Evolutionary conservation across 1,140 invertebrate genomes (phyloP).

Genomic region (Drosophila kikkawai): DNA sequence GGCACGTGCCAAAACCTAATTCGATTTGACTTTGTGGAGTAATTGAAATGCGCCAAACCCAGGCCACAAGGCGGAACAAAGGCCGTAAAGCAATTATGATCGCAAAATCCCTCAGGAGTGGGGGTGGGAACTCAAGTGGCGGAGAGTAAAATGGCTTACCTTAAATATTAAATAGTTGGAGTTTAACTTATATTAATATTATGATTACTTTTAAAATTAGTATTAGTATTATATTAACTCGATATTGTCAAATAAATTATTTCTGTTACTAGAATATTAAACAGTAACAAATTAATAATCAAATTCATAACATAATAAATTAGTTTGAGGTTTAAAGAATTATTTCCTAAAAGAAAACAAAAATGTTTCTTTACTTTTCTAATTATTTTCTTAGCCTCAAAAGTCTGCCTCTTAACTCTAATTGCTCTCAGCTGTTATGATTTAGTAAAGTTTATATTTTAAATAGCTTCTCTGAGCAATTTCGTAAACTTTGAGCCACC

Average conservation of each 20-base stretch:
- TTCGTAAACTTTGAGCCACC: slow-evolving; percentile 31
- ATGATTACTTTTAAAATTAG: too few relatives aligned
- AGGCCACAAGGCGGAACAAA: slow-evolving; percentile 57
- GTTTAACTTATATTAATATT: neutral
- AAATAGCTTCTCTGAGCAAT: neutral
- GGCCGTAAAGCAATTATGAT: slow-evolving; percentile 77
- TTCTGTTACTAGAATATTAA: neutral
- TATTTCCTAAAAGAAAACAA: neutral
- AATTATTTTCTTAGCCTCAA: neutral
- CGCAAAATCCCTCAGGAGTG: slow-evolving; percentile 16
- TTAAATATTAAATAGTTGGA: neutral
- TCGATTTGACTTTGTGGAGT: slow-evolving; percentile 64
- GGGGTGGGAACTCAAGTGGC: neutral
- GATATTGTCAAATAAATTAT: neutral
- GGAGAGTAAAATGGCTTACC: neutral
- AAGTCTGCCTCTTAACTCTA: neutral
- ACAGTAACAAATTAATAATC: neutral
- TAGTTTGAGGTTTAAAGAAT: neutral
- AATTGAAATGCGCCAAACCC: slow-evolving; percentile 67
- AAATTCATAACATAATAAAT: neutral
- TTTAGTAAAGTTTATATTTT: slow-evolving; percentile 10
- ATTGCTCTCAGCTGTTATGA: slow-evolving; percentile 12
- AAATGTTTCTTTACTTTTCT: neutral
- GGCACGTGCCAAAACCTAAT: slow-evolving; percentile 71
- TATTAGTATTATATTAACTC: too few relatives aligned